Percentiles rank a stretch among this genome's conserved stretches.
These are phyloP conservation scores for Lagopus muta DNA, from an alignment of 2,113 vertebrate species.

Conservation along the genomic window DNA sequence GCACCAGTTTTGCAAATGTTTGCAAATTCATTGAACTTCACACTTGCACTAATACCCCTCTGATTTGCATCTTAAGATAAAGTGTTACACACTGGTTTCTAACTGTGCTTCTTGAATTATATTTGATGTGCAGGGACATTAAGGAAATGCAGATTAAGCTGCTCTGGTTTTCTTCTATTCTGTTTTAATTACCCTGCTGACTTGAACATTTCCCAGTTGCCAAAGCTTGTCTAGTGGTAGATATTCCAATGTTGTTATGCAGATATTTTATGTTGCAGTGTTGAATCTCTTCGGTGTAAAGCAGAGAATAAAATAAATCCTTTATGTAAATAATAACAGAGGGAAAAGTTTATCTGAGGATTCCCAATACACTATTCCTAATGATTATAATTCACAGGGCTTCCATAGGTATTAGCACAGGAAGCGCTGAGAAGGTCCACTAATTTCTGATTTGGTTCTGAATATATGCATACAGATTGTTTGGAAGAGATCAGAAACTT, in stretches of 20 bases:
- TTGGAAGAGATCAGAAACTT: not conserved
- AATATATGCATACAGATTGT: not conserved
- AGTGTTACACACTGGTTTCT: not conserved
- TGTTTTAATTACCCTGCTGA: constrained; percentile 27
- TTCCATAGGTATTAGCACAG: not conserved
- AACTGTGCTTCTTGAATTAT: not conserved
- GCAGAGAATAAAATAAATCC: not conserved
- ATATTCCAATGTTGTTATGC: not conserved
- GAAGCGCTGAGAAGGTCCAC: not conserved
- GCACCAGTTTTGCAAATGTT: not conserved
- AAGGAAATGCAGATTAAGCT: constrained; percentile 11
- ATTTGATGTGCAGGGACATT: not conserved
- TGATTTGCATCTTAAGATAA: constrained; percentile 15
- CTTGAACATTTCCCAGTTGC: constrained; percentile 9
- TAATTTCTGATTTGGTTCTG: not conserved
- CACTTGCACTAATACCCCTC: not conserved
- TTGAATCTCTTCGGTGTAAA: not conserved
- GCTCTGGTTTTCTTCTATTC: not conserved
- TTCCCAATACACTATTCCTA: not conserved
- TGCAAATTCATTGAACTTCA: not conserved
- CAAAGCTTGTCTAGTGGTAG: constrained; percentile 1
- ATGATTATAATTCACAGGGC: not conserved
- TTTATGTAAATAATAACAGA: not conserved
- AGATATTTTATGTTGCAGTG: not conserved
- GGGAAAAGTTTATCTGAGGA: not conserved